These are phyloP conservation scores for Phylloscopus whistleri DNA, from an alignment of 2,113 vertebrate genomes.

Conservation along the genomic window DNA sequence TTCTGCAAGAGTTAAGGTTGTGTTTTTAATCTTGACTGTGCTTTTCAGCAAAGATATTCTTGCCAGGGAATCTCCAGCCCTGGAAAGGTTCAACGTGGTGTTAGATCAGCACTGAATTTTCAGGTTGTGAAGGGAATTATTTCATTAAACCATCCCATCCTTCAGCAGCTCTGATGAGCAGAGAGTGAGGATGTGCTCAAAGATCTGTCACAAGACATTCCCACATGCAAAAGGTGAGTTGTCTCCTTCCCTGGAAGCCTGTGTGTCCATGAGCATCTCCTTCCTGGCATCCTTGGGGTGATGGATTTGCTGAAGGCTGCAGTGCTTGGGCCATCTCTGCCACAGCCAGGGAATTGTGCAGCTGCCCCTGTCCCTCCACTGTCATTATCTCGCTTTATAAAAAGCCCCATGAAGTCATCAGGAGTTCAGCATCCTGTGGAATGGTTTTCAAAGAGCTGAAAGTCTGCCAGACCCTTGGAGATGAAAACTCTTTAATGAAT, in stretches of 20 bases:
- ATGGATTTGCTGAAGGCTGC: conserved; percentile 5
- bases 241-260: not conserved
- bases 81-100: not conserved
- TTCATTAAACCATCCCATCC: not conserved
- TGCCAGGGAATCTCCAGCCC: not conserved
- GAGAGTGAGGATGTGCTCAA: not conserved
- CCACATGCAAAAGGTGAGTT: not conserved
- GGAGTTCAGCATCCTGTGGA: not conserved
- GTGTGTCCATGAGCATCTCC: accelerated
- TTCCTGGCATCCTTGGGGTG: not conserved
- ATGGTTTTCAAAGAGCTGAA: conserved; percentile 32
- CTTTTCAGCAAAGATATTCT: not conserved
- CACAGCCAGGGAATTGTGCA: conserved; percentile 62
- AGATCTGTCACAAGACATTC: not conserved
- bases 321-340: conserved; percentile 37
- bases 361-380: conserved; percentile 81
- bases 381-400: conserved; percentile 45
- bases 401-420: conserved; percentile 68
- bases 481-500: not conserved
- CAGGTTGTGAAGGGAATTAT: not conserved
- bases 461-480: not conserved
- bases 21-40: not conserved
- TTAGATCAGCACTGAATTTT: not conserved
- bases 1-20: not conserved
- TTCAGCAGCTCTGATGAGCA: not conserved